A percentile compares a stretch with the other conserved stretches of the same genome.
phyloP scores from a whole-genome alignment of 2,888 invertebrate genomes.

The Ornithoptera alexandrae region DNA sequence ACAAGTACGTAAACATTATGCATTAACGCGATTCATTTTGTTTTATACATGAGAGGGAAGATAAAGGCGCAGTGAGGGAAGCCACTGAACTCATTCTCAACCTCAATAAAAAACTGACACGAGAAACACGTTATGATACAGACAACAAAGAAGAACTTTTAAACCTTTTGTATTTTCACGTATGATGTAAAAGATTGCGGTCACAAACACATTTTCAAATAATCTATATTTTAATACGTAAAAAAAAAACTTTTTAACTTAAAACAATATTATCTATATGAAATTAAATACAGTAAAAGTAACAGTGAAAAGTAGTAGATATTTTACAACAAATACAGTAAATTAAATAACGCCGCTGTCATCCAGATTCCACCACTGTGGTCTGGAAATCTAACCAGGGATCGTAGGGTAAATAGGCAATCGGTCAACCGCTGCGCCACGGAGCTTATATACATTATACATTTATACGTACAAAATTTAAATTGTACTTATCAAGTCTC shows the following conservation, averaged over 20 bases:
- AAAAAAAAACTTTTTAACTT: neutral
- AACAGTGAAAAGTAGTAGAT: no score
- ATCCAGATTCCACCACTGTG: no score
- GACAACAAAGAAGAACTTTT: neutral
- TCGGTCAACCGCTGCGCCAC: no score
- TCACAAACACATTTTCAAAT: neutral
- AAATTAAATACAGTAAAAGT: no score
- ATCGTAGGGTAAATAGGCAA: no score
- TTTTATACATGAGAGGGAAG: slow-evolving; percentile 22
- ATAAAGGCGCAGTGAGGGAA: slow-evolving; percentile 13
- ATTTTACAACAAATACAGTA: no score
- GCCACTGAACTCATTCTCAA: neutral
- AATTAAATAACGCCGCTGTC: no score
- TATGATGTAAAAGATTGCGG: neutral
- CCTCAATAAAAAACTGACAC: slow-evolving; percentile 14
- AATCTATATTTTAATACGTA: neutral
- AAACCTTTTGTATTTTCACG: neutral
- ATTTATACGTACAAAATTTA: no score
- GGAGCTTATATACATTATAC: no score
- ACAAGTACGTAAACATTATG: slow-evolving; percentile 1
- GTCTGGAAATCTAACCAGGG: no score
- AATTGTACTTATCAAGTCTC: no score
- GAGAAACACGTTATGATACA: slow-evolving; percentile 4
- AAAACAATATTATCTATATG: no score
- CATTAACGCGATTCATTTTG: slow-evolving; percentile 20